Evolutionary conservation across 2,888 invertebrate species (phyloP), one percentile per base, ranked within the genome.

Genomic region (Pseudeuparius sepicola): DNA sequence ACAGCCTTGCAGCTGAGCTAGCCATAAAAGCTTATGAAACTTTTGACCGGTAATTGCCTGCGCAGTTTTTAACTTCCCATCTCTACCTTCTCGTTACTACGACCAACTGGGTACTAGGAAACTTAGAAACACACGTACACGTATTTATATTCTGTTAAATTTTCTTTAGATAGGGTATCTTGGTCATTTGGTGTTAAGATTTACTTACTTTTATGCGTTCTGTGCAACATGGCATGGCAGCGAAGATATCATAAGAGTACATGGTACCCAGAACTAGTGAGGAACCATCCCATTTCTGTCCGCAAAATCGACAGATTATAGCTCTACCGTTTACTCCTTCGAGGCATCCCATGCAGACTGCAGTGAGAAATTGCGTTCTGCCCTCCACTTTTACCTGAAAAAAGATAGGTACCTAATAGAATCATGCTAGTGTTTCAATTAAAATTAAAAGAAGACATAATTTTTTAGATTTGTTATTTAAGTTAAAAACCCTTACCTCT

Each of bases 181-280:
- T n/a, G n/a, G n/a, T n/a, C n/a, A n/a, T n/a, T n/a, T n/a, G n/a
- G n/a, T n/a, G n/a, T n/a, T n/a, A n/a, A n/a, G n/a, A n/a, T n/a
- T n/a, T n/a, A n/a, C n/a, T 61, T 57, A 90, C 89, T 78, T 85
- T 87, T 52, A 93, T 73, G 51, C 94, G 75, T 57, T 90, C 89
- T 56, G 82, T 75, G 67, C 96, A 96, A 65, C 96, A 97, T 11
- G 93, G 92, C 67, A 85, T 87, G 41, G 94, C 92, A 59, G 96
- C 96, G 63, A 97, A 94, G 51, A 97, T 89, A 65, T 97, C 96
- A 59, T 93, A 97, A 40, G 92, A 87, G 68, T 97, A 97, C 89
- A 96, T 93, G 45, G 94, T 93, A 46, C 96, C 96, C 38, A 96
- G 73, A 37, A 96, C 87, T 42, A 96, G 73, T 32, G 89, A 85